Evolutionary conservation across 2,797 vertebrate species (phyloP).

Genomic region (Gobionotothen gibberifrons): DNA sequence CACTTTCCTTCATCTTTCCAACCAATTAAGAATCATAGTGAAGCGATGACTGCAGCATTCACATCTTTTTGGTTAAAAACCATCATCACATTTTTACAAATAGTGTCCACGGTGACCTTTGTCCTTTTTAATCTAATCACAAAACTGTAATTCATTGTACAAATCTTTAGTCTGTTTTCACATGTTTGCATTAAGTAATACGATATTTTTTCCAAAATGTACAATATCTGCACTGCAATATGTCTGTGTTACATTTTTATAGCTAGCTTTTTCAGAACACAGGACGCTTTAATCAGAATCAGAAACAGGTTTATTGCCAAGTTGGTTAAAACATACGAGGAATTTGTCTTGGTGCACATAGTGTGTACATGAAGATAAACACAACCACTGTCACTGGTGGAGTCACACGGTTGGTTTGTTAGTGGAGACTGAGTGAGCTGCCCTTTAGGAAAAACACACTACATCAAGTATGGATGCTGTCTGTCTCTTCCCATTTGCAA

Average conservation of each 20-base stretch:
- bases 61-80: neutral
- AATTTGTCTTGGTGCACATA: too few relatives aligned
- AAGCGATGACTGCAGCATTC: constrained; percentile 3
- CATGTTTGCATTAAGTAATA: neutral
- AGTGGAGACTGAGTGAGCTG: constrained; percentile 35
- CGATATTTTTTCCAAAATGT: neutral
- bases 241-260: neutral
- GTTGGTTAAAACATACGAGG: too few relatives aligned
- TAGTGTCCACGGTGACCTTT: neutral
- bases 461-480: constrained; percentile 17
- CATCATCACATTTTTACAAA: neutral
- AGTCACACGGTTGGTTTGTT: constrained; percentile 28
- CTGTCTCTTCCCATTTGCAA: constrained; percentile 29
- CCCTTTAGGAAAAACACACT: constrained; percentile 58
- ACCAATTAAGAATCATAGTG: constrained; percentile 1
- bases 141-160: neutral
- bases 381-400: neutral
- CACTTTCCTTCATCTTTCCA: constrained; percentile 1
- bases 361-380: too few relatives aligned
- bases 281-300: neutral
- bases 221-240: neutral
- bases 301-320: too few relatives aligned
- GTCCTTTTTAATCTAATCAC: constrained; percentile 1
- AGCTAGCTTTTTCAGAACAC: neutral
- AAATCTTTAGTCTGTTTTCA: neutral